phyloP scores from a whole-genome alignment of 1,140 invertebrate species.

The Megalonaias nervosa region DNA sequence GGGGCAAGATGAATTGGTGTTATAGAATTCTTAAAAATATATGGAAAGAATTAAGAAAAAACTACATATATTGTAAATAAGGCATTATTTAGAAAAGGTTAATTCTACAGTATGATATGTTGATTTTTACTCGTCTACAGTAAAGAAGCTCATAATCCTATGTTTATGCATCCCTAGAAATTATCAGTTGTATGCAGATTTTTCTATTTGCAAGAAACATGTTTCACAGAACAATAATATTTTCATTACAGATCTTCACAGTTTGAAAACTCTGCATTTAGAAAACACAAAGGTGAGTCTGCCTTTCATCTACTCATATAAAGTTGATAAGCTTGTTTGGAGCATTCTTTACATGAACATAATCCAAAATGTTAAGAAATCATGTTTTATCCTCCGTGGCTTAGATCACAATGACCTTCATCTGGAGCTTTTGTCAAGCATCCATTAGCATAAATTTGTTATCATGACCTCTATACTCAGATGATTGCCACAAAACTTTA shows the following conservation, averaged over 20 bases:
- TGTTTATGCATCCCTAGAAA: not conserved
- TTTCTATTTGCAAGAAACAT: constrained; percentile 5
- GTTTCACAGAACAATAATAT: constrained; percentile 10
- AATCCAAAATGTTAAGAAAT: too few species aligned
- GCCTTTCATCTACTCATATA: not conserved
- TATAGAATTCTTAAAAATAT: too few species aligned
- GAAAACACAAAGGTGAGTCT: constrained; percentile 58
- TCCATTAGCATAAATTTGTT: not conserved
- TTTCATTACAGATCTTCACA: constrained; percentile 39
- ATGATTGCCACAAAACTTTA: too few species aligned
- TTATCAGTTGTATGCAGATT: not conserved
- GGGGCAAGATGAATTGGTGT: too few species aligned
- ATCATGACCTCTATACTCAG: too few species aligned
- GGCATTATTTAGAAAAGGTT: not conserved
- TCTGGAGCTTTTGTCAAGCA: not conserved
- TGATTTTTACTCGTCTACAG: not conserved
- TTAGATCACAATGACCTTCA: not conserved
- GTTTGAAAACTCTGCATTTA: constrained; percentile 48
- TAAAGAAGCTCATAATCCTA: not conserved
- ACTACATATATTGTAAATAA: not conserved
- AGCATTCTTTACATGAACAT: too few species aligned
- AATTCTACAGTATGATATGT: not conserved
- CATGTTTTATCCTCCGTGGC: not conserved
- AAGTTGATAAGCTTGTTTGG: too few species aligned
- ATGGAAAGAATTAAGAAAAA: not conserved